A percentile compares a stretch with the other conserved stretches of the same genome.
phyloP scores from a whole-genome alignment of 2,888 invertebrate species.

The Lumbricus terrestris region DNA sequence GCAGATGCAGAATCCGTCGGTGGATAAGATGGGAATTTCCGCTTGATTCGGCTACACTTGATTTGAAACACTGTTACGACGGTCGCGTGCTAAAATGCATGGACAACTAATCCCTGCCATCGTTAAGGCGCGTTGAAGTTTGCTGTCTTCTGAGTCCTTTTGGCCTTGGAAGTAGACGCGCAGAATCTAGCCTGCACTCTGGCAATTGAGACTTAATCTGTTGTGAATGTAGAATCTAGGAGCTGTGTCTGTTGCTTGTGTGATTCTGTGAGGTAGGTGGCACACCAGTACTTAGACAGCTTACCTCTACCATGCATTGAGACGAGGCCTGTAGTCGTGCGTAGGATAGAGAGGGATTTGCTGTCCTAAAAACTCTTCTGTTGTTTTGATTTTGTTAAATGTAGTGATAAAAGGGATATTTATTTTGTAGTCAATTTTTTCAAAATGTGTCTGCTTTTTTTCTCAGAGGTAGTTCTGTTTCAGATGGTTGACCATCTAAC shows the following conservation, averaged over 20 bases:
- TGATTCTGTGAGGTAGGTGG: neutral
- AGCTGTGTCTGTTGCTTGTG: neutral
- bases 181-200: neutral
- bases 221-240: neutral
- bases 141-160: neutral
- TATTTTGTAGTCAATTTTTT: neutral
- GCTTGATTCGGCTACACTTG: no score
- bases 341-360: neutral
- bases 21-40: no score
- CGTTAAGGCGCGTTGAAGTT: neutral
- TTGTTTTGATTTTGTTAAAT: neutral
- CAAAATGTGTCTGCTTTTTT: neutral
- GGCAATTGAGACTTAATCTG: slow-evolving; percentile 3
- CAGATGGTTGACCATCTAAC: neutral
- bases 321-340: neutral
- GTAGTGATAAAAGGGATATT: neutral
- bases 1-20: neutral
- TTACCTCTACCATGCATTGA: neutral
- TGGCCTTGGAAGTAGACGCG: neutral
- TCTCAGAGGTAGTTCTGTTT: neutral
- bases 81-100: no score
- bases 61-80: no score
- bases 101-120: no score
- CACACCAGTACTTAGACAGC: neutral
- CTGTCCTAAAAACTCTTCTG: neutral